phyloP scores from a whole-genome alignment of 2,888 invertebrate genomes.

The Adelphocoris suturalis region DNA sequence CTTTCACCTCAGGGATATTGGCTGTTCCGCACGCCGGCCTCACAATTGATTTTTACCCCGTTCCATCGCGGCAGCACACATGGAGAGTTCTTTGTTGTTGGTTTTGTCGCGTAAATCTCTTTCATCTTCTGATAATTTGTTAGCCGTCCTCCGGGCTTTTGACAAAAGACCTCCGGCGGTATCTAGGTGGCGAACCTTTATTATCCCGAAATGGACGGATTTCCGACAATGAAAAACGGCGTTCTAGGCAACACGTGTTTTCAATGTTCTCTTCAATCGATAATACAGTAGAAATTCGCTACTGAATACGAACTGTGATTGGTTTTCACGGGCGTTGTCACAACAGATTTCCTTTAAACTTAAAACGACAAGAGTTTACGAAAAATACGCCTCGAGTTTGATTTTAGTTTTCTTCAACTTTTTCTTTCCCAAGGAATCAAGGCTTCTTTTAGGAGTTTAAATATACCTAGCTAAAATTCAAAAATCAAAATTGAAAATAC shows the following conservation, averaged over 20 bases:
- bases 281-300: no score
- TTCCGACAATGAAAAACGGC: conserved; percentile 22
- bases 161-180: conserved; percentile 23
- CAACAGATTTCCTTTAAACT: no score
- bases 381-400: no score
- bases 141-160: not conserved
- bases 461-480: no score
- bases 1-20: conserved; percentile 6
- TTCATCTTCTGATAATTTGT: conserved; percentile 26
- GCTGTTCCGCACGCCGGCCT: not conserved
- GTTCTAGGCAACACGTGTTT: not conserved
- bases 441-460: no score
- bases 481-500: no score
- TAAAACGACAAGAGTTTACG: no score
- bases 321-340: no score
- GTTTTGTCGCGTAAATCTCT: conserved; percentile 42
- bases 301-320: no score
- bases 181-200: conserved; percentile 26
- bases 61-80: conserved; percentile 21
- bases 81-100: conserved; percentile 22
- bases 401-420: no score
- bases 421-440: no score
- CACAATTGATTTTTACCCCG: conserved; percentile 37
- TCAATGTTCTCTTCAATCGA: conserved; percentile 1
- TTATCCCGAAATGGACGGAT: not conserved